phyloP scores from a whole-genome alignment of 2,113 vertebrate species.

The Halichoeres trimaculatus region DNA sequence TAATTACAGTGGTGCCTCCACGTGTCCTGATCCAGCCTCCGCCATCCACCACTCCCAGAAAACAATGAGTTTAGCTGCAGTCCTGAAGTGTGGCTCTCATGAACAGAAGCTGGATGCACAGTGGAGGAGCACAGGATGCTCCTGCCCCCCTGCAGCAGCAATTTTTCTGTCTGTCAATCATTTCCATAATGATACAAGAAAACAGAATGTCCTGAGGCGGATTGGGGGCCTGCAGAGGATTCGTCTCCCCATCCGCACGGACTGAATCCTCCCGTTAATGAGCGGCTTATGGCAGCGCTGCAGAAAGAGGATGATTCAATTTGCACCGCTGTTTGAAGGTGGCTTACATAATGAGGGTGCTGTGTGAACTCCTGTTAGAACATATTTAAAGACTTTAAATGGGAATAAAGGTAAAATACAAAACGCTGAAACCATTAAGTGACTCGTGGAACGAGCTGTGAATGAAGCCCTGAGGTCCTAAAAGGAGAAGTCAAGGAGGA shows the following conservation, averaged over 20 bases:
- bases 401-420: neutral
- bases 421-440: neutral
- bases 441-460: too few relatives aligned
- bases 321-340: slow-evolving; percentile 27
- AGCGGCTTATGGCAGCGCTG: slow-evolving; percentile 38
- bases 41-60: neutral
- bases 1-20: neutral
- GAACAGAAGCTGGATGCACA: slow-evolving; percentile 11
- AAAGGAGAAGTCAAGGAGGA: too few relatives aligned
- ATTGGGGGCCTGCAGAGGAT: slow-evolving; percentile 28
- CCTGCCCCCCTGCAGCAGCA: slow-evolving; percentile 15
- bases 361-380: neutral
- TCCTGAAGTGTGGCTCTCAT: neutral
- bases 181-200: slow-evolving; percentile 53
- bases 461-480: too few relatives aligned
- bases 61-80: neutral
- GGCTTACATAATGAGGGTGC: slow-evolving; percentile 19
- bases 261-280: slow-evolving; percentile 39
- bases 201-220: slow-evolving; percentile 27
- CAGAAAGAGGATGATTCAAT: slow-evolving; percentile 26
- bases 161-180: slow-evolving; percentile 64
- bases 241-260: slow-evolving; percentile 7
- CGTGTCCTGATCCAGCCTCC: neutral
- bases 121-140: neutral
- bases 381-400: neutral